Evolutionary conservation across 2,888 invertebrate species (phyloP).

Genomic region (Chloromyia formosa): DNA sequence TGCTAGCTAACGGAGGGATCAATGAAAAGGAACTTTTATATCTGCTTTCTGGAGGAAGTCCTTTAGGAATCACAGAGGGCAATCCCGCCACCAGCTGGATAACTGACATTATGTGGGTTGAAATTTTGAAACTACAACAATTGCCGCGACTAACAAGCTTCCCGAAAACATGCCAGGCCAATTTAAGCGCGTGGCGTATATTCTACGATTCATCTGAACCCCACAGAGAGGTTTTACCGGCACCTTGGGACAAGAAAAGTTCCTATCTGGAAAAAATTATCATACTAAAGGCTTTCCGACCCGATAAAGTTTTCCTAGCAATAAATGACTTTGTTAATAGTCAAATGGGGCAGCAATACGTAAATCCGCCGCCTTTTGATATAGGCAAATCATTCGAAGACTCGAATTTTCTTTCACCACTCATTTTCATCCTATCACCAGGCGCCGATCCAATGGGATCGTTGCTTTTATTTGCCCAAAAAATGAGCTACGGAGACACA

Average conservation of each 20-base stretch:
- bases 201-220: conserved; percentile 76
- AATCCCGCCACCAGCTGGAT: conserved; percentile 88
- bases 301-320: conserved; percentile 85
- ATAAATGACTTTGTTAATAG: conserved; percentile 77
- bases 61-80: background rate
- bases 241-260: conserved; percentile 70
- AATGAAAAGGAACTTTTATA: conserved; percentile 76
- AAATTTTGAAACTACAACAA: conserved; percentile 76
- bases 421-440: conserved; percentile 88
- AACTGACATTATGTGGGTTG: conserved; percentile 81
- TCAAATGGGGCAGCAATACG: conserved; percentile 79
- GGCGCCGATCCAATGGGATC: conserved; percentile 81
- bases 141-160: conserved; percentile 72
- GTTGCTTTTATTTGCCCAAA: conserved; percentile 74
- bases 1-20: conserved; percentile 70
- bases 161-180: conserved; percentile 68
- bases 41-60: conserved; percentile 76
- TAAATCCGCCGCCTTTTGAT: conserved; percentile 87
- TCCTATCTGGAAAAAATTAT: conserved; percentile 80
- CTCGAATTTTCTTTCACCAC: conserved; percentile 78
- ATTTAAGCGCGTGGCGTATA: conserved; percentile 68
- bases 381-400: conserved; percentile 82
- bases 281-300: conserved; percentile 80
- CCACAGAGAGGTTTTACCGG: conserved; percentile 74
- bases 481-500: conserved; percentile 76